A percentile compares a stretch with the other conserved stretches of the same genome.
phyloP scores from a whole-genome alignment of 1,140 invertebrate species.

The Hesperophylax magnus region DNA sequence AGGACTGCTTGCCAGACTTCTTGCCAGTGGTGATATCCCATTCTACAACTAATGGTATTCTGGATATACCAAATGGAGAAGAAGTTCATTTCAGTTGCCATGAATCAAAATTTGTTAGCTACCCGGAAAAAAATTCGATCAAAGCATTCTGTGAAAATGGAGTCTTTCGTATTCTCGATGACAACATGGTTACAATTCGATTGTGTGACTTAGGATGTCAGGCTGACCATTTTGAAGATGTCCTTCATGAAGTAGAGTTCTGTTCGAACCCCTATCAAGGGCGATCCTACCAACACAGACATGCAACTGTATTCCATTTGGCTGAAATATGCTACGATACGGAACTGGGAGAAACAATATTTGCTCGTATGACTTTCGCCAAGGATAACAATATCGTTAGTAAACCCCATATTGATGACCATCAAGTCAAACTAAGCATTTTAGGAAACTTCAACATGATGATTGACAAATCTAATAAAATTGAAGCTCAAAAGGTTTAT shows the following conservation, averaged over 20 bases:
- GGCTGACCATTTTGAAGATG: slow-evolving; percentile 65
- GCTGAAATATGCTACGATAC: slow-evolving; percentile 65
- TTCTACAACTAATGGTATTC: slow-evolving; percentile 57
- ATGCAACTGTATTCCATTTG: slow-evolving; percentile 60
- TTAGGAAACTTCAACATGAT: slow-evolving; percentile 67
- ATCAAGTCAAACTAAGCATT: slow-evolving; percentile 61
- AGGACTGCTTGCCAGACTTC: slow-evolving; percentile 65
- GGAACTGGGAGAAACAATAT: slow-evolving; percentile 60
- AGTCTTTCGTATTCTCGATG: slow-evolving; percentile 59
- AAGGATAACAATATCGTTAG: slow-evolving; percentile 56
- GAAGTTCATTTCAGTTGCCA: slow-evolving; percentile 62
- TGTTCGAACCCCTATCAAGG: slow-evolving; percentile 63
- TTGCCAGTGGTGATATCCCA: slow-evolving; percentile 66
- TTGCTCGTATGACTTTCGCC: slow-evolving; percentile 58
- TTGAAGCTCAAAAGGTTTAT: slow-evolving; percentile 64
- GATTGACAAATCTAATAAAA: slow-evolving; percentile 64
- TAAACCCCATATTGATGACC: slow-evolving; percentile 59
- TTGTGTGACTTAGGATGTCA: slow-evolving; percentile 66
- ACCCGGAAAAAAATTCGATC: slow-evolving; percentile 60
- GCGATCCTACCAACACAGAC: slow-evolving; percentile 61
- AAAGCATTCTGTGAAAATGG: slow-evolving; percentile 62
- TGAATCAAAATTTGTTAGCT: slow-evolving; percentile 61
- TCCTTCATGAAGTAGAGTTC: slow-evolving; percentile 61
- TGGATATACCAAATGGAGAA: slow-evolving; percentile 59
- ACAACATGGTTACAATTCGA: slow-evolving; percentile 56